Evolutionary conservation across 2,888 invertebrate genomes (phyloP).

Genomic region (Amphimallon solstitiale): DNA sequence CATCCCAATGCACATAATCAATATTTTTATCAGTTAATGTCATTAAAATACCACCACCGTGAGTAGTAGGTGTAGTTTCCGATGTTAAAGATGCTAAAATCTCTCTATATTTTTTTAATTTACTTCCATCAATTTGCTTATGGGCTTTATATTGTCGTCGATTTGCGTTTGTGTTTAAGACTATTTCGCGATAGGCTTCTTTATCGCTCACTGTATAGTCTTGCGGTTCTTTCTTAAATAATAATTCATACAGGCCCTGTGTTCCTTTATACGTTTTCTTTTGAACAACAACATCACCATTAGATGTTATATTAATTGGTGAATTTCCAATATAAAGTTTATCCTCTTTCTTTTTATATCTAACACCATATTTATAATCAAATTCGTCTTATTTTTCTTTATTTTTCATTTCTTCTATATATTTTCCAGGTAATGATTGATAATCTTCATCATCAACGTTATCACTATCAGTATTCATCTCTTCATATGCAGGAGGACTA

Average conservation of each 20-base stretch:
- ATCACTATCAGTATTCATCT: background rate
- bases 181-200: conserved; percentile 3
- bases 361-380: conserved; percentile 42
- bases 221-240: conserved; percentile 39
- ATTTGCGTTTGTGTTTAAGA: conserved; percentile 37
- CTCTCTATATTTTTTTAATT: conserved; percentile 33
- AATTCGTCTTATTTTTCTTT: conserved; percentile 32
- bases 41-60: conserved; percentile 8
- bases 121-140: conserved; percentile 35
- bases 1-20: conserved; percentile 44
- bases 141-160: conserved; percentile 29
- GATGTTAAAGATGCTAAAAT: conserved; percentile 33
- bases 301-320: conserved; percentile 7
- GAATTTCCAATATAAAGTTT: conserved; percentile 31
- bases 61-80: no score
- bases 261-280: conserved; percentile 36
- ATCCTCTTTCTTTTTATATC: conserved; percentile 31
- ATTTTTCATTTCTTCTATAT: conserved; percentile 21
- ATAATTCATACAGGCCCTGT: conserved; percentile 41
- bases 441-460: conserved; percentile 34
- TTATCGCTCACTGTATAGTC: conserved; percentile 15
- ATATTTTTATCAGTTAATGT: conserved; percentile 28
- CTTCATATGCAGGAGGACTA: background rate
- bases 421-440: conserved; percentile 37
- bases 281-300: conserved; percentile 28